These are phyloP conservation scores for Arctocebus calabarensis DNA, from an alignment of 2,797 vertebrate genomes.

Conservation along the genomic window DNA sequence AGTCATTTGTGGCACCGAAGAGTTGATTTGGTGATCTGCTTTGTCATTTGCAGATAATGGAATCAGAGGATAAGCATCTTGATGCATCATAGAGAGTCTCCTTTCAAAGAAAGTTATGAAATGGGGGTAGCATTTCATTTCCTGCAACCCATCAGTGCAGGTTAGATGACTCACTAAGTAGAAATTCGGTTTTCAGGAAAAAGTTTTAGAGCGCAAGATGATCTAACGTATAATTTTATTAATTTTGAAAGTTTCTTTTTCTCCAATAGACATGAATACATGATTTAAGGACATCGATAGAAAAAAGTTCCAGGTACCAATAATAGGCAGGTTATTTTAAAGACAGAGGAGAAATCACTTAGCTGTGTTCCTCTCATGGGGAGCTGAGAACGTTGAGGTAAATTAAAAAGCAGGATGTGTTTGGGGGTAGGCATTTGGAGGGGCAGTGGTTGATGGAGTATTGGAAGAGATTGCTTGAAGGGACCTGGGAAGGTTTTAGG, in stretches of 20 bases:
- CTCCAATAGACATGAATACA: neutral
- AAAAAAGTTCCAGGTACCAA: neutral
- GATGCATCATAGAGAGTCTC: neutral
- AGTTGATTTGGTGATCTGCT: neutral
- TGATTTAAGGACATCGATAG: neutral
- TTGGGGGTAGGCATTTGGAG: neutral
- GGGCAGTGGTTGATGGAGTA: neutral
- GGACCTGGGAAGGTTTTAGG: neutral
- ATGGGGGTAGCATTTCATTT: neutral
- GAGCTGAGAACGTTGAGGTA: neutral
- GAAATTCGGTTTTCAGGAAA: neutral
- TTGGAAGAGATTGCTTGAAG: neutral
- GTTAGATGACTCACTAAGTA: neutral
- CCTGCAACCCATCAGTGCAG: neutral
- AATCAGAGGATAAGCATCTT: neutral
- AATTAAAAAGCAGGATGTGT: neutral
- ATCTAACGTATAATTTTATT: constrained; percentile 21
- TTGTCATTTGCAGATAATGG: neutral
- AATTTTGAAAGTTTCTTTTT: neutral
- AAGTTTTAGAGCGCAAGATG: neutral
- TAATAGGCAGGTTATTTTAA: neutral
- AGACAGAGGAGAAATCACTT: neutral
- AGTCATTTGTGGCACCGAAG: neutral
- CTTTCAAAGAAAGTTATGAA: constrained; percentile 33
- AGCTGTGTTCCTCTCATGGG: neutral